These are phyloP conservation scores for Scotopteryx bipunctaria DNA, from an alignment of 2,888 invertebrate genomes.

Conservation along the genomic window DNA sequence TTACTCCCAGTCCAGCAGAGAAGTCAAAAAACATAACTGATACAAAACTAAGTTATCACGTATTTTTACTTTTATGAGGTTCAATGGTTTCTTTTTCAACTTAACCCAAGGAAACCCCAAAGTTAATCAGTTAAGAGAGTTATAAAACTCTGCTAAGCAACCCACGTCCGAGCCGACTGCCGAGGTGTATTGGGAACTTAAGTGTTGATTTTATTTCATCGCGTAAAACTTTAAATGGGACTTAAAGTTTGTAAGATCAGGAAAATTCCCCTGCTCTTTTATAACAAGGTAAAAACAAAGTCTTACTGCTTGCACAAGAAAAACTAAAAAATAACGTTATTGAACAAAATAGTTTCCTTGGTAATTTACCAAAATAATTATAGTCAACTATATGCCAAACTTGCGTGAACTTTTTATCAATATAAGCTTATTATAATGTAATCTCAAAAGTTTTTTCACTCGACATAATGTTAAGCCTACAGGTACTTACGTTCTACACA, in stretches of 20 bases:
- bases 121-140: neutral
- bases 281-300: neutral
- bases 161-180: neutral
- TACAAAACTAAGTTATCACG: neutral
- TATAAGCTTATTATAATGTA: too few species aligned
- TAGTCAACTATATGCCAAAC: too few species aligned
- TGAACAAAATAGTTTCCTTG: too few species aligned
- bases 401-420: too few species aligned
- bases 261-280: neutral
- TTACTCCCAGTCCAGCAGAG: too few species aligned
- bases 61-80: neutral
- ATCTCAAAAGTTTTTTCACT: too few species aligned
- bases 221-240: conserved; percentile 11
- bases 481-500: too few species aligned
- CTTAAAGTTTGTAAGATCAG: conserved; percentile 6
- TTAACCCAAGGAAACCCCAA: neutral
- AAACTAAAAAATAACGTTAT: too few species aligned
- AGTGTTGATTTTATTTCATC: conserved; percentile 25
- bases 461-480: too few species aligned
- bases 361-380: too few species aligned
- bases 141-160: neutral
- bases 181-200: conserved; percentile 14
- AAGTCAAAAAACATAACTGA: neutral
- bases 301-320: too few species aligned
- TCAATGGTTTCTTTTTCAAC: neutral